Evolutionary conservation across 2,888 invertebrate species (phyloP).

Genomic region (Rhimphoctona megacephalus): DNA sequence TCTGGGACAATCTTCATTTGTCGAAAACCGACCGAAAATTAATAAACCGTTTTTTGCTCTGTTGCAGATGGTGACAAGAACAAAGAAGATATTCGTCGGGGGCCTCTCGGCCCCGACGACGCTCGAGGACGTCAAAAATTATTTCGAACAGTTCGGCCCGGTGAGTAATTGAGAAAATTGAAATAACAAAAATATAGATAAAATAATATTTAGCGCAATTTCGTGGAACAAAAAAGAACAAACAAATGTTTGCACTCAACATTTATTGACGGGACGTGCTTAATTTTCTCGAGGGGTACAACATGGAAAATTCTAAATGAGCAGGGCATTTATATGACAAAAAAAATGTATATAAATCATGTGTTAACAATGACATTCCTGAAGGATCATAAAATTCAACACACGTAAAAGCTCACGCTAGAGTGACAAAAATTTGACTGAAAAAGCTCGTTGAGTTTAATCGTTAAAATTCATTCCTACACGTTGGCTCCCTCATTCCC

Average conservation of each 20-base stretch:
- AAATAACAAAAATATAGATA: neutral
- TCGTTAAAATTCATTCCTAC: slow-evolving; percentile 67
- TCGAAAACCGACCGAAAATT: neutral
- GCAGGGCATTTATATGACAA: neutral
- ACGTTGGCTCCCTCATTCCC: slow-evolving; percentile 31
- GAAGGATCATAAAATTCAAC: slow-evolving; percentile 45
- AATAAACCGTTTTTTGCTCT: slow-evolving; percentile 67
- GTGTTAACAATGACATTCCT: slow-evolving; percentile 19
- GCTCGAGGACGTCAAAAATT: slow-evolving; percentile 99
- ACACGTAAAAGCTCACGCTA: slow-evolving; percentile 40
- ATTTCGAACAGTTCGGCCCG: slow-evolving; percentile 99
- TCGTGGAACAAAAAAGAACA: neutral
- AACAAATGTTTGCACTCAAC: neutral
- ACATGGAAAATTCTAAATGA: neutral
- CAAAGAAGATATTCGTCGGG: slow-evolving; percentile 99
- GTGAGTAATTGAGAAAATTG: slow-evolving; percentile 88
- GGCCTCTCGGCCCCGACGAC: slow-evolving; percentile 99
- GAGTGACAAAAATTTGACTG: slow-evolving; percentile 52
- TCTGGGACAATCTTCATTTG: too few relatives aligned
- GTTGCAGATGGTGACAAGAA: slow-evolving; percentile 99
- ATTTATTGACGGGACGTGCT: neutral
- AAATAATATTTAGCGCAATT: neutral
- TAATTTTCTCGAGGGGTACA: neutral
- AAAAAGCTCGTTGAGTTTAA: slow-evolving; percentile 55
- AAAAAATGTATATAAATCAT: slow-evolving; percentile 11